Percentiles rank a stretch among this genome's conserved stretches.
phyloP scores from a whole-genome alignment of 2,797 vertebrate species.

The Molothrus aeneus region DNA sequence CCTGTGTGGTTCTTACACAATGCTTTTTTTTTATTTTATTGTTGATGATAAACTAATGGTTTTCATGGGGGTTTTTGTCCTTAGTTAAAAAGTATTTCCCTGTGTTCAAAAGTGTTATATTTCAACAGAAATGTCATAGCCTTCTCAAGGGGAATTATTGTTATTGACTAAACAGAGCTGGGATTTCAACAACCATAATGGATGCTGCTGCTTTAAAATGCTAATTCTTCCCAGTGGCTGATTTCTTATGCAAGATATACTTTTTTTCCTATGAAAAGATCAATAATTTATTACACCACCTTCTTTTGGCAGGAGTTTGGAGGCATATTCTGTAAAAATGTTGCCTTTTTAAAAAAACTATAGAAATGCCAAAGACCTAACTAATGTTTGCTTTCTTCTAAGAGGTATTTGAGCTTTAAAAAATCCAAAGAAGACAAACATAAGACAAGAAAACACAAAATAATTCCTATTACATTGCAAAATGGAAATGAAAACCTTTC shows the following conservation, averaged over 20 bases:
- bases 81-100: neutral
- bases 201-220: neutral
- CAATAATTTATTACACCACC: neutral
- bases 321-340: neutral
- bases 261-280: neutral
- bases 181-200: neutral
- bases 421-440: neutral
- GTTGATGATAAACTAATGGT: neutral
- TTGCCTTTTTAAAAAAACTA: neutral
- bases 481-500: neutral
- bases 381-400: neutral
- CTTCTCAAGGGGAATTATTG: neutral
- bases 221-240: neutral
- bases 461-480: neutral
- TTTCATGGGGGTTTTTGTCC: neutral
- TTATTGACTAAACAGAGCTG: neutral
- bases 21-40: rapidly evolving
- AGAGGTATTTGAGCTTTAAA: neutral
- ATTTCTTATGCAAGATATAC: neutral
- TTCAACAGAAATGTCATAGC: neutral
- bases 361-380: neutral
- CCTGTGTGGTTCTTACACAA: neutral
- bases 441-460: neutral
- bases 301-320: neutral
- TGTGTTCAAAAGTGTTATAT: neutral